Evolutionary conservation across 2,113 vertebrate genomes (phyloP), one percentile per base, ranked within the genome.

Genomic region (Cricetomys ansorgei): DNA sequence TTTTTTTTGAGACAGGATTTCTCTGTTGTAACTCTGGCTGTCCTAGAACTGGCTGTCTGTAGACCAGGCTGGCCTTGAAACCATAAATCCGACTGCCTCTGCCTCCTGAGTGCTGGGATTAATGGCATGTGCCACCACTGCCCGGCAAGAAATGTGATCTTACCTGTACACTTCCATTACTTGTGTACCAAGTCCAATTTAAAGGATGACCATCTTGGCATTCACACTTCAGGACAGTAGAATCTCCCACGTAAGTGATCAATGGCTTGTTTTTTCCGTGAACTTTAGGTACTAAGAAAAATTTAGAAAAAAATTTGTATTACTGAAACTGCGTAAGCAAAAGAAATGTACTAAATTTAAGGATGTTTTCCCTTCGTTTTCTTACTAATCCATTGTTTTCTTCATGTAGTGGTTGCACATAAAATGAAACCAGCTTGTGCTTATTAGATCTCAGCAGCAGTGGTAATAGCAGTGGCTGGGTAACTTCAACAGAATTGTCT

Each of bases 121-220:
- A n/a, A n/a, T n/a, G n/a, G n/a, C n/a, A n/a, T n/a, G n/a, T n/a
- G n/a, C n/a, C n/a, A n/a, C n/a, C n/a, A n/a, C n/a, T n/a, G n/a
- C n/a, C n/a, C n/a, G n/a, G n/a, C 70, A 43, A 45, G 53, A 59
- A n/a, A 27, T 1, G 16, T 48, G 64, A 75, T 12, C 97, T 98
- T 98, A 99, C 99, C 99, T 92, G 84, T 37, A 96, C 73, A 62
- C 96, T 99, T 94, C 96, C 98, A 76, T 98, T 99, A 55, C 34
- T 80, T 73, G 15, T 88, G 84, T 98, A 98, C 99, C 99, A 99
- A 3, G 48, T 92, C 99, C 99, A 99, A 40, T 55, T 7, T 62
- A 77, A 29, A n/a, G 98, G 94, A 72, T 23, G 2, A 89, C 97
- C 94, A 0, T 2, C 62, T 23, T 0, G 23, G 91, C 89, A 97